phyloP scores from a whole-genome alignment of 1,140 invertebrate genomes.

The Cydia splendana region DNA sequence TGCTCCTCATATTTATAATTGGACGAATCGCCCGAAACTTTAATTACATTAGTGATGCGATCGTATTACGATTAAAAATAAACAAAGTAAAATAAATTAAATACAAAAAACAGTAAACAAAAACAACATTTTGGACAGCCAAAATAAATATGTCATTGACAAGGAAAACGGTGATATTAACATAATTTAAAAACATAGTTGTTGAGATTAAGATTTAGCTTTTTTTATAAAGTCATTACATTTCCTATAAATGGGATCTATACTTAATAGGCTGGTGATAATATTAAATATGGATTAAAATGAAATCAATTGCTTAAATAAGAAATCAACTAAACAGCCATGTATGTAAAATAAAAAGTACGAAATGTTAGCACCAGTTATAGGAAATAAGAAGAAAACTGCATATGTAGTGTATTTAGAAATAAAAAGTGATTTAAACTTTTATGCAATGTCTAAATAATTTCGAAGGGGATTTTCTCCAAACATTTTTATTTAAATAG shows the following conservation, averaged over 20 bases:
- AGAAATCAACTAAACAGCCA: not conserved
- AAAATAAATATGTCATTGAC: slow-evolving; percentile 38
- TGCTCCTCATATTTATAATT: slow-evolving; percentile 71
- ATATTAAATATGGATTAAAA: slow-evolving; percentile 4
- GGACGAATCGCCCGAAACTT: slow-evolving; percentile 57
- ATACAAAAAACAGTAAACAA: slow-evolving; percentile 64
- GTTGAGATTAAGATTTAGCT: too few relatives aligned
- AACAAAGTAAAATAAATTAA: slow-evolving; percentile 69
- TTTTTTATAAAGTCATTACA: too few relatives aligned
- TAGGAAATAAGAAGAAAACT: slow-evolving; percentile 30
- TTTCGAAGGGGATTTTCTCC: slow-evolving; percentile 20
- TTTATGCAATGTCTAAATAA: slow-evolving; percentile 33
- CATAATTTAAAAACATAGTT: not conserved
- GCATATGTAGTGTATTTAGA: slow-evolving; percentile 11
- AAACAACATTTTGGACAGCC: slow-evolving; percentile 52
- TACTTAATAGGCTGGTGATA: not conserved
- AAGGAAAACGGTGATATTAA: slow-evolving; percentile 26
- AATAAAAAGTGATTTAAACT: slow-evolving; percentile 22
- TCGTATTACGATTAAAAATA: slow-evolving; percentile 59
- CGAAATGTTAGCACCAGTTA: slow-evolving; percentile 41
- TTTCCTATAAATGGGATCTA: too few relatives aligned
- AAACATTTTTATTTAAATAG: slow-evolving; percentile 22
- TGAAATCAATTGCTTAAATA: not conserved
- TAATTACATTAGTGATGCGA: slow-evolving; percentile 65
- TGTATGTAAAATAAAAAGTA: not conserved